Evolutionary conservation across 1,140 invertebrate species (phyloP), one percentile per base, ranked within the genome.

Genomic region (Babylonia areolata): DNA sequence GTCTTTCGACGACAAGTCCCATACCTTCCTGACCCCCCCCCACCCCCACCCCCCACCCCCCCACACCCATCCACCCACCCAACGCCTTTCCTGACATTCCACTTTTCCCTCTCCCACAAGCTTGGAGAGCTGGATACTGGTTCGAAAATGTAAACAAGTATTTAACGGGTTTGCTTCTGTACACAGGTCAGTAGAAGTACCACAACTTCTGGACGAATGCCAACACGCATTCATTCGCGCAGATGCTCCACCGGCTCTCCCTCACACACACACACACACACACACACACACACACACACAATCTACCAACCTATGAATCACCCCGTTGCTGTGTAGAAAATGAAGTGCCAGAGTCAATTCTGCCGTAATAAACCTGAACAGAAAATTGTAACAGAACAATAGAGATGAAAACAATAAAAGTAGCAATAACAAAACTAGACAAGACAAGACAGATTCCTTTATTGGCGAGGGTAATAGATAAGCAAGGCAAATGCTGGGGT

Each of bases 271-370:
- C 71, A n/a, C n/a, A 6, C 31, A 33, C 35, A 5, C 31, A n/a
- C 71, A 1, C 35, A 37, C n/a, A n/a, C 71, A 6, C 12, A 6
- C 20, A 12, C 20, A 9, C 20, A 69, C 64, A 11, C 64, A 69
- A 23, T 23, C 46, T 20, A 82, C 35, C 40, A 2, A 84, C 82
- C 82, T 84, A 31, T 84, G 82, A 15, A 84, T 84, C 35, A 84
- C 82, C 31, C 82, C 82, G 37, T 84, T 84, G 20, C 40, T 64
- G 82, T 84, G 82, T 12, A 84, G 64, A 33, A 84, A 84, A 17
- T 84, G 35, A 23, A 84, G n/a, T 3, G 64, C 64, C 9, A 84
- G 39, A 28, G 46, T 73, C 35, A 84, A 20, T 51, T 84, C 82
- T 39, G 82, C 82, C 3, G n/a, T 35, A 28, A 84, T 28, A 75